These are phyloP conservation scores for Celastrina argiolus DNA, from an alignment of 2,888 invertebrate genomes.

Conservation along the genomic window DNA sequence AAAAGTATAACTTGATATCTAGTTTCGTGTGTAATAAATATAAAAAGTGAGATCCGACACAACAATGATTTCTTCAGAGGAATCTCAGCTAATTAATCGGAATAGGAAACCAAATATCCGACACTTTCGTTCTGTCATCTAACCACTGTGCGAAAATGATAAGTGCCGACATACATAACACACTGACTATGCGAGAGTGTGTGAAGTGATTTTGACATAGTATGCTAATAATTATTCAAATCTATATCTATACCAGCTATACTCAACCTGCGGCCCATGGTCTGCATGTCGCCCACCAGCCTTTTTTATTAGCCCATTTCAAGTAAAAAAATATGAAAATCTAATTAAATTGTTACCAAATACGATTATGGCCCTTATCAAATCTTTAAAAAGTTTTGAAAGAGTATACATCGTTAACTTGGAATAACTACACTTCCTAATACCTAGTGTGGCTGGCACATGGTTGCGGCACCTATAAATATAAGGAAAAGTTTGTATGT, in stretches of 20 bases:
- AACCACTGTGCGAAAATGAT: conserved; percentile 9
- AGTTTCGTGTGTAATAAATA: conserved; percentile 11
- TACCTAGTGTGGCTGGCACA: too few species aligned
- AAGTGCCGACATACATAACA: neutral
- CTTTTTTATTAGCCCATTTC: too few species aligned
- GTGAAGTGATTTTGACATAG: neutral
- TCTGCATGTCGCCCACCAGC: too few species aligned
- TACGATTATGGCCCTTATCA: too few species aligned
- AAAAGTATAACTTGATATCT: neutral
- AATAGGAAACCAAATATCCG: conserved; percentile 23
- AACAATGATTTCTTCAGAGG: conserved; percentile 21
- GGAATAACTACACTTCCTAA: too few species aligned
- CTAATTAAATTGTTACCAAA: too few species aligned
- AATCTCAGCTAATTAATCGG: conserved; percentile 22
- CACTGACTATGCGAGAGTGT: neutral
- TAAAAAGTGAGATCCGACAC: conserved; percentile 2
- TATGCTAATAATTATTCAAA: neutral
- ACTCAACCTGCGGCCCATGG: too few species aligned
- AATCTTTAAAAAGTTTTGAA: too few species aligned
- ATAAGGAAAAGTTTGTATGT: too few species aligned
- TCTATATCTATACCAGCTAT: neutral
- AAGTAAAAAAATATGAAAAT: too few species aligned
- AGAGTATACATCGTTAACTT: too few species aligned
- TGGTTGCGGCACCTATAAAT: too few species aligned
- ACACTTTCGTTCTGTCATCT: conserved; percentile 14